These are phyloP conservation scores for Globodera rostochiensis DNA, from an alignment of 1,140 invertebrate species.

Conservation along the genomic window DNA sequence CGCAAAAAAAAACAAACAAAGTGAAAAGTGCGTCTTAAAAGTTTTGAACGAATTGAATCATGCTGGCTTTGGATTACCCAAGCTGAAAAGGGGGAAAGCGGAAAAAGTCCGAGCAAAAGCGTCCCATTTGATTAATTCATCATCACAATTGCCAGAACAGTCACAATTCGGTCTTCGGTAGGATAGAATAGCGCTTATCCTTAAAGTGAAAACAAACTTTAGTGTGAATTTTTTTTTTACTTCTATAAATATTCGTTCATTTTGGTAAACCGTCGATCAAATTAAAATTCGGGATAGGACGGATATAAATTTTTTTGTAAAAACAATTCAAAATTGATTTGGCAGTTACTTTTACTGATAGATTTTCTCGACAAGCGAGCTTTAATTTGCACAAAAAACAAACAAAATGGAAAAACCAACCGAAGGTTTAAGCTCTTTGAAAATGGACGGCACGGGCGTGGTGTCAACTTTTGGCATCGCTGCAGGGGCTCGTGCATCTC, in stretches of 20 bases:
- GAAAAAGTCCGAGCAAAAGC: not conserved
- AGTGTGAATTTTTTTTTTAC: too few relatives aligned
- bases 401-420: not conserved
- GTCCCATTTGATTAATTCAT: not conserved
- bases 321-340: too few relatives aligned
- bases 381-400: too few relatives aligned
- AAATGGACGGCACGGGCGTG: conserved; percentile 63
- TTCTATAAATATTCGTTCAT: too few relatives aligned
- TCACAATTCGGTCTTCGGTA: conserved; percentile 60
- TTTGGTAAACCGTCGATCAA: too few relatives aligned
- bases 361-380: too few relatives aligned
- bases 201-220: not conserved
- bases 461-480: conserved; percentile 50
- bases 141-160: not conserved
- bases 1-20: not conserved
- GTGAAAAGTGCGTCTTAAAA: not conserved
- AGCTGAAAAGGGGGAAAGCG: not conserved
- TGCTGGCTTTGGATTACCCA: not conserved
- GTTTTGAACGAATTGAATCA: not conserved
- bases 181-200: conserved; percentile 62
- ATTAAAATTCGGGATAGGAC: too few relatives aligned
- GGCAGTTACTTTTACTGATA: too few relatives aligned
- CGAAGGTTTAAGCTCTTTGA: conserved; percentile 65
- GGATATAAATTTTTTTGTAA: too few relatives aligned
- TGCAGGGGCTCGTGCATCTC: conserved; percentile 28